Percentiles rank a stretch among this genome's conserved stretches.
Evolutionary conservation across 2,888 invertebrate genomes (phyloP).

Genomic region (Apamea monoglypha): DNA sequence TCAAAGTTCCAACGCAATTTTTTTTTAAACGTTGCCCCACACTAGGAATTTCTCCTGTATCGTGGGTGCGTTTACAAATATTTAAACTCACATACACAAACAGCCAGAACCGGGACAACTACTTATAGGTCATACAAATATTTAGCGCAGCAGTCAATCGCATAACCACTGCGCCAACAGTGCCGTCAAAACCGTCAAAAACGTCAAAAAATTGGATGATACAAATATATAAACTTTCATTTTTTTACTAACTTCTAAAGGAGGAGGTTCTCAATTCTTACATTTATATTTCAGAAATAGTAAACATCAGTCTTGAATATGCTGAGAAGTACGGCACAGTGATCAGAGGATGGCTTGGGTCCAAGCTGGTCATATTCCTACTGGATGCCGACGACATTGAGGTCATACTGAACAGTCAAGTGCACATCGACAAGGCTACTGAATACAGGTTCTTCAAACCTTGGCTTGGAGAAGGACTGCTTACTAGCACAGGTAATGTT

Average conservation of each 20-base stretch:
- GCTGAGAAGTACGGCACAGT: conserved; percentile 54
- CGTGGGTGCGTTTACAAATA: too few relatives aligned
- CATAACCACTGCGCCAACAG: too few relatives aligned
- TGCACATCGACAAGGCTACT: conserved; percentile 93
- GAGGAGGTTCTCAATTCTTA: not conserved
- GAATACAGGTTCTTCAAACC: conserved; percentile 94
- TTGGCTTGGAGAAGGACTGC: conserved; percentile 94
- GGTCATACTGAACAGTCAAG: conserved; percentile 93
- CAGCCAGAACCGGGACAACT: too few relatives aligned
- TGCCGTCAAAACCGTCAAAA: too few relatives aligned
- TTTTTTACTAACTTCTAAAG: not conserved
- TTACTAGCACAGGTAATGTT: conserved; percentile 90
- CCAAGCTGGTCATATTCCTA: conserved; percentile 90
- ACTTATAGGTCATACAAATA: too few relatives aligned
- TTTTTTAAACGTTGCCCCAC: too few relatives aligned
- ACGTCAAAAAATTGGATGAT: too few relatives aligned
- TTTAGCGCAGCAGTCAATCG: too few relatives aligned
- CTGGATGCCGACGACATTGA: conserved; percentile 93
- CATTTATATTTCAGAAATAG: conserved; percentile 43
- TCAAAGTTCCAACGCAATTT: not conserved
- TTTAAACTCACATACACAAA: too few relatives aligned
- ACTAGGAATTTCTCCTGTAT: too few relatives aligned
- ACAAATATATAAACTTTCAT: not conserved
- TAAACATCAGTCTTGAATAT: conserved; percentile 12
- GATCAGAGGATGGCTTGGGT: conserved; percentile 88